These are phyloP conservation scores for Heptranchias perlo DNA, from an alignment of 2,113 vertebrate species.

Conservation along the genomic window DNA sequence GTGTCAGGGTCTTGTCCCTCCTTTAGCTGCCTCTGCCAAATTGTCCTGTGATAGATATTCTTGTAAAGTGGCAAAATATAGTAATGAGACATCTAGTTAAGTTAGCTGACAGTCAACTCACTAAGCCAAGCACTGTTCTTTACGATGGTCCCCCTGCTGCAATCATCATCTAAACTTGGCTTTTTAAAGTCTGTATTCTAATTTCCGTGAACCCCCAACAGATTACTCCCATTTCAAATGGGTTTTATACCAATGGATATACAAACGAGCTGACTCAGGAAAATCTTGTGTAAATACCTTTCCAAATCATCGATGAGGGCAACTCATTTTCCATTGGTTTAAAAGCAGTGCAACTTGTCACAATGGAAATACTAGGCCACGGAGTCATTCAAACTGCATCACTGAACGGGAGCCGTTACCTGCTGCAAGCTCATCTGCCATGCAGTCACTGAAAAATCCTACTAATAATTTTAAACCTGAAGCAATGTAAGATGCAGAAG, in stretches of 20 bases:
- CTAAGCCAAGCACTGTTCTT: neutral
- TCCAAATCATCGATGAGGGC: neutral
- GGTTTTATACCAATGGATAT: neutral
- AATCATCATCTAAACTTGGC: neutral
- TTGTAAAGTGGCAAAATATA: neutral
- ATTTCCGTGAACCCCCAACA: neutral
- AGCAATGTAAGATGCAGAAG: neutral
- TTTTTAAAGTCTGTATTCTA: neutral
- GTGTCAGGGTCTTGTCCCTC: neutral
- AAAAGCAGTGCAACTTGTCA: neutral
- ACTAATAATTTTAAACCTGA: neutral
- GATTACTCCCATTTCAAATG: neutral
- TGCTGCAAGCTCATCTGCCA: neutral
- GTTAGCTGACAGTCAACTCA: neutral
- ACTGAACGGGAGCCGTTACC: neutral
- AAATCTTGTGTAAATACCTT: neutral
- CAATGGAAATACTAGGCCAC: neutral
- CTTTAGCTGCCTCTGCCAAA: neutral
- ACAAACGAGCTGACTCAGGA: neutral
- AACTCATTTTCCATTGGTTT: neutral
- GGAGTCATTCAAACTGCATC: neutral
- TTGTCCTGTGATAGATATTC: neutral
- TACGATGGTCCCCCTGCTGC: neutral
- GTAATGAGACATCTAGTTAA: neutral
- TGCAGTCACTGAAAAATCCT: neutral